phyloP scores from a whole-genome alignment of 2,797 vertebrate species.

The Phyllotis vaccarum region DNA sequence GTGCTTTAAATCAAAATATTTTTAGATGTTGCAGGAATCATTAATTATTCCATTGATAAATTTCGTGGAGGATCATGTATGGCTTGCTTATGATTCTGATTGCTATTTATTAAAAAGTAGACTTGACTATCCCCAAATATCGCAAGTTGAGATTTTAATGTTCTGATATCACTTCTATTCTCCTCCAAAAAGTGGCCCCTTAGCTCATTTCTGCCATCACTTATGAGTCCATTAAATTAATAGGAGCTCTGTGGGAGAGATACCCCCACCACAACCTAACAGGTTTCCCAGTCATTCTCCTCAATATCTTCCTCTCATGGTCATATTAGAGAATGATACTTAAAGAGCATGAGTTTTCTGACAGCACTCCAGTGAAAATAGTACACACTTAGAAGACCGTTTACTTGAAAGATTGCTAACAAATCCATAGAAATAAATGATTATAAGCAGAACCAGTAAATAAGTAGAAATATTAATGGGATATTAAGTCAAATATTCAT shows the following conservation, averaged over 20 bases:
- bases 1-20: background rate
- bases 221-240: background rate
- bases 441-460: background rate
- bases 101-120: background rate
- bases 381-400: background rate
- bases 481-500: conserved; percentile 4
- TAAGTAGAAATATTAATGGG: background rate
- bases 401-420: background rate
- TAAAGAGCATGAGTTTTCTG: background rate
- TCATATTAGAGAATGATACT: background rate
- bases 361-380: background rate
- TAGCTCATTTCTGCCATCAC: background rate
- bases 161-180: background rate
- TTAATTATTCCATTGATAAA: background rate
- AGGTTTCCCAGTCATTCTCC: background rate
- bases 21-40: background rate
- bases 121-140: background rate
- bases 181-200: background rate
- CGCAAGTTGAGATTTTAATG: background rate
- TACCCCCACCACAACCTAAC: background rate
- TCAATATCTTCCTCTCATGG: background rate
- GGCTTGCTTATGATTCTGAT: background rate
- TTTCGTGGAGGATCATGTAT: background rate
- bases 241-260: background rate
- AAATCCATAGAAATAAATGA: background rate